Percentiles rank a stretch among this genome's conserved stretches.
These are phyloP conservation scores for Papilio glaucus DNA, from an alignment of 1,140 invertebrate genomes.

Conservation along the genomic window DNA sequence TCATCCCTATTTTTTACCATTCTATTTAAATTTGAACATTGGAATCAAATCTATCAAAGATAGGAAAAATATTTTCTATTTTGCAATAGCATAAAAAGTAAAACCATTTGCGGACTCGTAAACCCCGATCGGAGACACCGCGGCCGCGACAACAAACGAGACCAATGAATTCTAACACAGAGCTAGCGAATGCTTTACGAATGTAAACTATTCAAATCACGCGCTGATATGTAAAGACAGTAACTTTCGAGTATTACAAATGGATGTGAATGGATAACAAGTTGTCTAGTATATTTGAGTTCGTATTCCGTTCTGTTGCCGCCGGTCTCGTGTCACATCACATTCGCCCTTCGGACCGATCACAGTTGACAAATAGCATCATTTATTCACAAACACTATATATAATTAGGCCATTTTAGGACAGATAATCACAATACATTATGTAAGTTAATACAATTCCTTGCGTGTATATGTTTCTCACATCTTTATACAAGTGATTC, in stretches of 20 bases:
- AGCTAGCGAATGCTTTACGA: slow-evolving; percentile 59
- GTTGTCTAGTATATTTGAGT: neutral
- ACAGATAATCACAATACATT: slow-evolving; percentile 80
- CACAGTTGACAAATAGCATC: slow-evolving; percentile 71
- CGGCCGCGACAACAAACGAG: slow-evolving; percentile 55
- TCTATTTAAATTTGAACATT: too few relatives aligned
- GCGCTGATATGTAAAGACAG: slow-evolving; percentile 80
- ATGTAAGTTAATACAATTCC: slow-evolving; percentile 73
- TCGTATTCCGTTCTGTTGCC: neutral
- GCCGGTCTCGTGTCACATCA: slow-evolving; percentile 37
- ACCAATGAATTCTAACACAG: slow-evolving; percentile 59
- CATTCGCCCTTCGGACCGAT: slow-evolving; percentile 61
- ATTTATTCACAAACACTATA: slow-evolving; percentile 76
- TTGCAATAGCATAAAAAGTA: too few relatives aligned
- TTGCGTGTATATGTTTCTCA: slow-evolving; percentile 59
- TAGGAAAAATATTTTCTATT: too few relatives aligned
- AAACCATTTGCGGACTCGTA: too few relatives aligned
- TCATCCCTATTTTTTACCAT: too few relatives aligned
- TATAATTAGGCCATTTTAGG: slow-evolving; percentile 83
- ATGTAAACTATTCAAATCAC: slow-evolving; percentile 75
- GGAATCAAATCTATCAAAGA: too few relatives aligned
- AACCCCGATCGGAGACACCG: neutral
- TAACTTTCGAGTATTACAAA: slow-evolving; percentile 43
- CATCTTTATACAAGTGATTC: slow-evolving; percentile 55
- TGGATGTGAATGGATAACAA: neutral